Base-by-base conservation (phyloP, 2,888 invertebrate genomes). In the Onchidella celtica region DNA sequence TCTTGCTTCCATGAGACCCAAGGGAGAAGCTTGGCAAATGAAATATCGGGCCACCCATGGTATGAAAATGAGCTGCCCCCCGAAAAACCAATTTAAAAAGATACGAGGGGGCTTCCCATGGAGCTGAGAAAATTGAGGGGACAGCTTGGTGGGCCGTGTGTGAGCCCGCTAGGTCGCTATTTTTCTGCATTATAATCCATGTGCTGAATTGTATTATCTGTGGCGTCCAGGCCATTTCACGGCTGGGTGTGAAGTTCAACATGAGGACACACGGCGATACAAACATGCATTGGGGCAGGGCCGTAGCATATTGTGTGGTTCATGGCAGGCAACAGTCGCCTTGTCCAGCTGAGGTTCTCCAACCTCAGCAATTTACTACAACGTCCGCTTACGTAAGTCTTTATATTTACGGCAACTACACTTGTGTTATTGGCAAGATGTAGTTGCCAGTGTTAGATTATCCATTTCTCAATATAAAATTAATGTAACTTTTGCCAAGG, bases 31-130 rank as follows among this genome's bases (percentile, higher is more conserved):
- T 17, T 34, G 24, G 59, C 11, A 70, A 73, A 59, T 73, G 59
- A 61, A 73, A 61, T 59, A 61, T 38, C 73, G 4, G 73, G 34
- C 59, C 34, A 34, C 32, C 72, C 57, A 57, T 32, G 32, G 24
- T 3, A 27, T n/a, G n/a, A 57, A 36, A 69, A 70, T 24, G 63
- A 34, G 63, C 11, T 63, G 17, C 9, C 47, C 6, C 47, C 6
- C 47, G 47, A 47, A 47, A 47, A 47, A 47, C 6, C 6, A 47
- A 47, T 47, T 47, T 47, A 11, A 47, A 47, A 47, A 47, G 47
- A 47, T 47, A 47, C n/a, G n/a, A n/a, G 47, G 68, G 36, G 9
- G 34, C 9, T 11, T 27, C 4, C 14, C 4, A 6, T 32, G 17
- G 34, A n/a, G n/a, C 34, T 11, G 68, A 36, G 14, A 68, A 34